Conservation (phyloP, 2,113 vertebrate genomes). For the Odontophorus gujanensis region DNA sequence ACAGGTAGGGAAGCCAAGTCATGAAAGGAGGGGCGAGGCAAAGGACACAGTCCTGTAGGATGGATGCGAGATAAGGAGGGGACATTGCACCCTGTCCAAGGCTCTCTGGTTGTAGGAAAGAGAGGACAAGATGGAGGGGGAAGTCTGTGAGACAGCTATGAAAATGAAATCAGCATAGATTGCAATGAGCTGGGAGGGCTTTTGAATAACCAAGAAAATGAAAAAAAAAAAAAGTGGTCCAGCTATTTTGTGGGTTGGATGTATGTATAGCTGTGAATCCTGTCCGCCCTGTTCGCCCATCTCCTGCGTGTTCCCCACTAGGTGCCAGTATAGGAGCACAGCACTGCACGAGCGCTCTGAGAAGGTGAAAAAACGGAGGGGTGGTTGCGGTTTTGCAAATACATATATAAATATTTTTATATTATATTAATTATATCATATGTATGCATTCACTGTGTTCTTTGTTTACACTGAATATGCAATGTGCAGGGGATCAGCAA, state of each 20-base stretch:
- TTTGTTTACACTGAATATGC: not conserved
- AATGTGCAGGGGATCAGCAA: not conserved
- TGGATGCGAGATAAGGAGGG: not conserved
- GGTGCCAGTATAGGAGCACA: constrained; percentile 72
- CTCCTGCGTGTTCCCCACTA: constrained; percentile 58
- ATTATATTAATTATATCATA: not conserved
- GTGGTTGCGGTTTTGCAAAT: not conserved
- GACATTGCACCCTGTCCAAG: rapidly evolving
- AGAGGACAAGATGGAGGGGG: not conserved
- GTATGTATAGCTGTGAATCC: rapidly evolving
- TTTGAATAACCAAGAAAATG: not conserved
- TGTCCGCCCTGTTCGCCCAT: not conserved
- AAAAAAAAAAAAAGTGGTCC: rapidly evolving
- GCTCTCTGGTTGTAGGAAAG: not conserved
- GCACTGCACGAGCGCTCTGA: rapidly evolving
- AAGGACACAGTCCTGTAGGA: no score
- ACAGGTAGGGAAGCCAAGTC: not conserved
- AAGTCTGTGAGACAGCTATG: rapidly evolving
- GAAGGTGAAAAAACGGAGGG: not conserved
- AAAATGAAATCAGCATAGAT: not conserved
- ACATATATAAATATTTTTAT: not conserved
- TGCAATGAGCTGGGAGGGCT: rapidly evolving
- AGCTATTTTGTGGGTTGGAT: rapidly evolving
- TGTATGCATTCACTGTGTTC: not conserved
- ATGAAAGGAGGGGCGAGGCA: not conserved